A percentile compares a stretch with the other conserved stretches of the same genome.
Evolutionary conservation across 2,113 vertebrate genomes (phyloP).

Genomic region (Crotalus helleri): DNA sequence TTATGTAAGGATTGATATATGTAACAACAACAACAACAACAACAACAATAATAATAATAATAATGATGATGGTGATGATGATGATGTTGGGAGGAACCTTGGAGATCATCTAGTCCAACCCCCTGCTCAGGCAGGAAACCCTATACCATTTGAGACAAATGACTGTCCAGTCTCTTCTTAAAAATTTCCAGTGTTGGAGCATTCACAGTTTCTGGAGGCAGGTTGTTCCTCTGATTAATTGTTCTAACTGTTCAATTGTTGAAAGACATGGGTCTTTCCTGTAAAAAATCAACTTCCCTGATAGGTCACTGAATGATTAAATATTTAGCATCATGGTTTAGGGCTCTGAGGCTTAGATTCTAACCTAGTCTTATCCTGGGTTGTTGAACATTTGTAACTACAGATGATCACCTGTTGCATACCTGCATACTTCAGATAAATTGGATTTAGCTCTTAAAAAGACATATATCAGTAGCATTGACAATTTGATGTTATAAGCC

Average conservation of each 20-base stretch:
- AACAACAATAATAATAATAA: no score
- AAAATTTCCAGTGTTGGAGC: no score
- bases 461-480: neutral
- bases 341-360: neutral
- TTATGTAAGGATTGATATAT: neutral
- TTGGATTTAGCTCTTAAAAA: slow-evolving; percentile 19
- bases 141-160: no score
- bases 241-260: no score
- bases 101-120: no score
- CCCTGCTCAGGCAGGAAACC: no score
- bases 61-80: no score
- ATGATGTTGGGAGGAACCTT: no score
- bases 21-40: no score
- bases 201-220: no score
- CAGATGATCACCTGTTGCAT: neutral
- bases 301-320: neutral
- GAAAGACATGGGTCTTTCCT: neutral
- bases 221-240: no score
- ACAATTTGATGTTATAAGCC: neutral
- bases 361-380: neutral
- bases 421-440: neutral
- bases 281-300: neutral
- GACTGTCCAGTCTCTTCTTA: no score
- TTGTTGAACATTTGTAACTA: neutral
- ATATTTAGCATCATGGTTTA: neutral